Evolutionary conservation across 2,888 invertebrate genomes (phyloP).

Genomic region (Sphecodes monilicornis): DNA sequence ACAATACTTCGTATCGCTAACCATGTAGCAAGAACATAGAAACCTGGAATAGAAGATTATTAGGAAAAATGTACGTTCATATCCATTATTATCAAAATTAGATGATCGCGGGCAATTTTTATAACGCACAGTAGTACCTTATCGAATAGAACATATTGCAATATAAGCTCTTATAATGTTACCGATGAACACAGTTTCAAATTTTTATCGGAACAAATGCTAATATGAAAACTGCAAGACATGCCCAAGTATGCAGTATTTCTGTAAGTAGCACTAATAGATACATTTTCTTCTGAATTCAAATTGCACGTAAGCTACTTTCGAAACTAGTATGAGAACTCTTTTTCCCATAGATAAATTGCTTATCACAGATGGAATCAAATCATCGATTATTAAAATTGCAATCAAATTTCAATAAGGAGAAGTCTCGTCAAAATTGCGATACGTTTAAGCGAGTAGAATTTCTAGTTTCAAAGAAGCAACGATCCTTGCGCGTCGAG

Average conservation of each 20-base stretch:
- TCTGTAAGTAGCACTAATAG: not conserved
- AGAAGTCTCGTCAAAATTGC: conserved; percentile 27
- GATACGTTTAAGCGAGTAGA: not conserved
- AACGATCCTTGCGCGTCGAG: not conserved
- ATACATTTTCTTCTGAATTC: not conserved
- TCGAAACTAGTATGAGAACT: conserved; percentile 39
- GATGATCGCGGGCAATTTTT: conserved; percentile 25
- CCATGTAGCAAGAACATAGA: conserved; percentile 42
- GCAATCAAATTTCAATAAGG: conserved; percentile 70
- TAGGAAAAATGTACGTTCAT: conserved; percentile 16
- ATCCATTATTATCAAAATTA: conserved; percentile 28
- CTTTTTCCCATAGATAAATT: conserved; percentile 54
- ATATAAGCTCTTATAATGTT: not conserved
- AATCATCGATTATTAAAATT: conserved; percentile 71
- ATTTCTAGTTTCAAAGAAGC: not conserved
- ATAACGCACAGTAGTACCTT: not conserved
- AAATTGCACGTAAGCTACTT: conserved; percentile 16
- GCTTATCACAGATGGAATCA: conserved; percentile 81
- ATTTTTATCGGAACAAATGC: not conserved
- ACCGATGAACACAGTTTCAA: not conserved
- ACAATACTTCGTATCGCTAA: conserved; percentile 20
- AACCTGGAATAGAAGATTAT: conserved; percentile 35
- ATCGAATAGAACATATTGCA: not conserved
- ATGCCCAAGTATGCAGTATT: not conserved
- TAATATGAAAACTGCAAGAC: not conserved